A percentile compares a stretch with the other conserved stretches of the same genome.
These are phyloP conservation scores for Crocidura indochinensis DNA, from an alignment of 2,797 vertebrate species.

Conservation along the genomic window DNA sequence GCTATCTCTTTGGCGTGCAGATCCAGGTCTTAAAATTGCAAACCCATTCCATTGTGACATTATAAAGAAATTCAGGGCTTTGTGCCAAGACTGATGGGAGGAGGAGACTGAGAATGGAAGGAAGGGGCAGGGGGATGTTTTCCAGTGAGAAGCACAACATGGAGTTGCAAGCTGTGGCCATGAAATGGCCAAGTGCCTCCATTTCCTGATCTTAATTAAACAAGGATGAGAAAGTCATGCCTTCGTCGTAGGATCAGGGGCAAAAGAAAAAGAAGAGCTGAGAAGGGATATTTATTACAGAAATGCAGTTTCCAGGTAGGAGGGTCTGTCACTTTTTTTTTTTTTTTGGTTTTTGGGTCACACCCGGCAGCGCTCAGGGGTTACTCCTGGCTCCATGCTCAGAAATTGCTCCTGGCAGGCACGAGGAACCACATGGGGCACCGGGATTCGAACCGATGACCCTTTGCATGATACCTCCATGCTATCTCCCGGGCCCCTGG, in stretches of 20 bases:
- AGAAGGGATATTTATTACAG: background rate
- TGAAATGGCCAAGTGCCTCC: accelerated
- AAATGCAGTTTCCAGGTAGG: too few relatives aligned
- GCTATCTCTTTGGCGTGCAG: too few relatives aligned
- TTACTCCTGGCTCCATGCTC: too few relatives aligned
- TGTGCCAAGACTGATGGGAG: background rate
- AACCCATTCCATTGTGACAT: background rate
- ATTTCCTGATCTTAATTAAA: background rate
- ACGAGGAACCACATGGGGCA: too few relatives aligned
- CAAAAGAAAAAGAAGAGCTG: accelerated
- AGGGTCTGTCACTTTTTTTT: background rate
- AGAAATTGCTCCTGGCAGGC: too few relatives aligned
- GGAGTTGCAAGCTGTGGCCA: accelerated
- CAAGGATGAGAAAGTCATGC: too few relatives aligned
- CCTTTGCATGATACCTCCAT: too few relatives aligned
- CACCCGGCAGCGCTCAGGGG: too few relatives aligned
- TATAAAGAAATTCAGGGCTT: background rate
- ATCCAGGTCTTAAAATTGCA: background rate
- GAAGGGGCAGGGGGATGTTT: background rate
- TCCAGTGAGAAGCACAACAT: background rate
- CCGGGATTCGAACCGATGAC: too few relatives aligned
- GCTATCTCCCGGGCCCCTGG: too few relatives aligned
- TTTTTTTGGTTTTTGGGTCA: too few relatives aligned
- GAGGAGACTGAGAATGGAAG: accelerated
- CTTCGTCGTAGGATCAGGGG: accelerated